Evolutionary conservation across 2,888 invertebrate genomes (phyloP).

Genomic region (Mesoligia furuncula): DNA sequence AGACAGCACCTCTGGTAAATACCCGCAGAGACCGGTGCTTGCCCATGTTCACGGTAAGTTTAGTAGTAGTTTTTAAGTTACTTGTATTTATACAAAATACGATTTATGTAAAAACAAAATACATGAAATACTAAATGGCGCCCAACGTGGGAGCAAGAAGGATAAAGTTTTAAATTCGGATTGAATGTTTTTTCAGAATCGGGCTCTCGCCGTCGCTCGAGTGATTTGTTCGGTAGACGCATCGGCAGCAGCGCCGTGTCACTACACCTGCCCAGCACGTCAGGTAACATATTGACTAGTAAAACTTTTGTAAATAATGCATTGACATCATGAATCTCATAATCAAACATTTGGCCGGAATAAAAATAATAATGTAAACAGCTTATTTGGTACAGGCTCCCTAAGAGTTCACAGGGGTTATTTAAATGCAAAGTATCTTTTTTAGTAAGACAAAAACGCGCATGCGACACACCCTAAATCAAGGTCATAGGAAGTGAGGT

Average conservation of each 20-base stretch:
- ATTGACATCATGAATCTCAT: background rate
- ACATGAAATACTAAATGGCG: background rate
- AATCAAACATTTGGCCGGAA: background rate
- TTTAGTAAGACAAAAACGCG: too few species aligned
- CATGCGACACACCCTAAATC: background rate
- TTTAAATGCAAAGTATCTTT: background rate
- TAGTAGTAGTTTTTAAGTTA: background rate
- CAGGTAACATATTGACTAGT: slow-evolving; percentile 70
- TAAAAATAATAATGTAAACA: background rate
- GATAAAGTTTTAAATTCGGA: background rate
- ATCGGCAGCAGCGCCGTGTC: slow-evolving; percentile 81
- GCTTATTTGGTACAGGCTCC: background rate
- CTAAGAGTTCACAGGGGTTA: background rate
- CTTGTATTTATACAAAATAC: background rate
- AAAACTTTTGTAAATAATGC: background rate
- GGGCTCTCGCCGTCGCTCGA: slow-evolving; percentile 74
- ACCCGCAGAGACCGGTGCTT: slow-evolving; percentile 73
- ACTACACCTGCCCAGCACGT: slow-evolving; percentile 83
- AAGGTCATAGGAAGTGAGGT: background rate
- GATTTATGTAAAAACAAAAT: background rate
- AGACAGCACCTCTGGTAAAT: slow-evolving; percentile 77
- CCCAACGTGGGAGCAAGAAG: background rate
- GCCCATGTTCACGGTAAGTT: slow-evolving; percentile 61
- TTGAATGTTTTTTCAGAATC: slow-evolving; percentile 69
- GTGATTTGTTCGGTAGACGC: slow-evolving; percentile 76